These are phyloP conservation scores for Drosophila picticornis DNA, from an alignment of 2,888 invertebrate genomes.

Conservation along the genomic window DNA sequence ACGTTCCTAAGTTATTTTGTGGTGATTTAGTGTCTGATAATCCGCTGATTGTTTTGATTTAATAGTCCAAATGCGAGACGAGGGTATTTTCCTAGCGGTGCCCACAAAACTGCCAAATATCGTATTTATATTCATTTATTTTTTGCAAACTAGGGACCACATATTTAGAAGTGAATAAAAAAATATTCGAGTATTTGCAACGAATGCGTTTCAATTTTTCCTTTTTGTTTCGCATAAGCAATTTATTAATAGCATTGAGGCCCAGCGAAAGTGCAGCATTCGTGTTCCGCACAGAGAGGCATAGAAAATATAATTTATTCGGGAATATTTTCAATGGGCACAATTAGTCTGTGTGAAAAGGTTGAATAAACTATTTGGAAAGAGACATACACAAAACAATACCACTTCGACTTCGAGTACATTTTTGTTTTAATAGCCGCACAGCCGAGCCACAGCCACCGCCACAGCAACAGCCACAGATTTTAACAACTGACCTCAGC, in stretches of 20 bases:
- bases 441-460: neutral
- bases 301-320: constrained; percentile 45
- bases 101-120: neutral
- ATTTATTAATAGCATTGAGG: constrained; percentile 61
- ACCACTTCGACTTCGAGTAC: neutral
- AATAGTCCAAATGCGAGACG: neutral
- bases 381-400: constrained; percentile 2
- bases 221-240: constrained; percentile 5
- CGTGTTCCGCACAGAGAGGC: constrained; percentile 27
- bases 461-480: no score
- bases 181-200: constrained; percentile 45
- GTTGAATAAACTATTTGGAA: constrained; percentile 52
- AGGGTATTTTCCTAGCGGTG: constrained; percentile 23
- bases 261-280: constrained; percentile 48
- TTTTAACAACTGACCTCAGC: neutral
- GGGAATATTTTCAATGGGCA: constrained; percentile 41
- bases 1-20: neutral
- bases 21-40: neutral
- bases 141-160: constrained; percentile 45
- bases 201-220: constrained; percentile 16
- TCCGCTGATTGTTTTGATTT: neutral
- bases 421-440: neutral
- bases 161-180: constrained; percentile 46
- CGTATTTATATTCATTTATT: constrained; percentile 13
- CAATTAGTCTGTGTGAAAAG: constrained; percentile 59